A percentile compares a stretch with the other conserved stretches of the same genome.
Evolutionary conservation across 2,888 invertebrate species (phyloP).

Genomic region (Drosophila koepferae): DNA sequence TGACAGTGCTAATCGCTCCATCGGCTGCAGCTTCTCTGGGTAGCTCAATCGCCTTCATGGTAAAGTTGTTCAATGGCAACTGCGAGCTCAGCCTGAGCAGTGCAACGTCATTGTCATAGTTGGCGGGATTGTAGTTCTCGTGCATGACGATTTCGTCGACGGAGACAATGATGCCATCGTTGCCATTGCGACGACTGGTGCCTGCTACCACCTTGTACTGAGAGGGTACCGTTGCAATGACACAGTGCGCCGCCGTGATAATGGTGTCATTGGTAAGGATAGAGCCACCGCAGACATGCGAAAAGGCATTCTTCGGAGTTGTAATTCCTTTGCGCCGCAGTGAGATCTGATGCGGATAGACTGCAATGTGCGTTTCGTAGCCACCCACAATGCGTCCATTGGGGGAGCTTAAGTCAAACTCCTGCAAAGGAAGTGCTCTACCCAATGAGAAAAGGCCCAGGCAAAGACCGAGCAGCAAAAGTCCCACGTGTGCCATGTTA

Average conservation of each 20-base stretch:
- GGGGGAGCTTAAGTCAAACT: constrained; percentile 4
- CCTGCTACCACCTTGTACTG: constrained; percentile 86
- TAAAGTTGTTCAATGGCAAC: constrained; percentile 74
- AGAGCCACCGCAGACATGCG: constrained; percentile 80
- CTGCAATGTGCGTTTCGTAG: constrained; percentile 56
- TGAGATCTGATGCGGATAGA: constrained; percentile 77
- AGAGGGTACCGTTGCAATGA: constrained; percentile 49
- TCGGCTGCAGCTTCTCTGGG: constrained; percentile 42
- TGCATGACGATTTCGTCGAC: constrained; percentile 86
- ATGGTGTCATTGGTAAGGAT: constrained; percentile 53
- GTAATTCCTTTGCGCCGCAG: constrained; percentile 66
- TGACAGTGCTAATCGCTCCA: constrained; percentile 62
- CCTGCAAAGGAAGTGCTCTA: constrained; percentile 47
- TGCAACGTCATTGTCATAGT: constrained; percentile 87
- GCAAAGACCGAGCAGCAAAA: constrained; percentile 34
- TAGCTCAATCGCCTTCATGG: constrained; percentile 72
- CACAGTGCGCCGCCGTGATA: constrained; percentile 82
- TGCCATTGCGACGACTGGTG: constrained; percentile 85
- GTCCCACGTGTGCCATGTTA: constrained; percentile 52
- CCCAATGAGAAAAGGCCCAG: not conserved
- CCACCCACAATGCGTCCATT: constrained; percentile 81
- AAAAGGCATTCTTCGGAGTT: constrained; percentile 40
- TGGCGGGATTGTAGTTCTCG: constrained; percentile 84
- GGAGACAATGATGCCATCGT: constrained; percentile 85
- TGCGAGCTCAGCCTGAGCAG: constrained; percentile 77